Percentiles rank a stretch among this genome's conserved stretches.
Conservation (phyloP, 2,888 invertebrate genomes). For the Sacculina carcini region DNA sequence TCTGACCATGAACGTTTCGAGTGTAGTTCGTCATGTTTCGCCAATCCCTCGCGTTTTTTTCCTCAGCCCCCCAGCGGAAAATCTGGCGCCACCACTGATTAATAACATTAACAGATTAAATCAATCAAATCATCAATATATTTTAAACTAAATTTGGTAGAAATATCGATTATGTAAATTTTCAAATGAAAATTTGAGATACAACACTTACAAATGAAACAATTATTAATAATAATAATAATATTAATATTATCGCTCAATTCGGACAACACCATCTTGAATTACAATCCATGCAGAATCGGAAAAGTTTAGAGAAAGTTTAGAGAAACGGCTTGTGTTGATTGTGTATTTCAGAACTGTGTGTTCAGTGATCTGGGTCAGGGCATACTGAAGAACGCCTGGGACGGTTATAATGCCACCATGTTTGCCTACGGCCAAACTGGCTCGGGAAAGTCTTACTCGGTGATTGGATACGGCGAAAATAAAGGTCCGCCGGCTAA, state of each 20-base stretch:
- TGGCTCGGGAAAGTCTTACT: constrained; percentile 30
- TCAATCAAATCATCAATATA: too few species aligned
- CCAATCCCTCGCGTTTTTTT: too few species aligned
- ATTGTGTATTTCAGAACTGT: constrained; percentile 19
- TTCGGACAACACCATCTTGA: neutral
- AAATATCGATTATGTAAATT: too few species aligned
- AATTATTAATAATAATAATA: neutral
- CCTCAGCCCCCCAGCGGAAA: too few species aligned
- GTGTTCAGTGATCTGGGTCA: constrained; percentile 27
- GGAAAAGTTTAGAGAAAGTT: neutral
- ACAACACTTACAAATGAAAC: too few species aligned
- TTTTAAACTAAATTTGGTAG: too few species aligned
- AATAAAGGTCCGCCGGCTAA: constrained; percentile 25
- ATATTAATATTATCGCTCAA: neutral
- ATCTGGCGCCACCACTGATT: too few species aligned
- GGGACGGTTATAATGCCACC: constrained; percentile 29
- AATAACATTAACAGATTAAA: too few species aligned
- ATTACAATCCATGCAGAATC: neutral
- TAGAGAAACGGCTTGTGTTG: neutral
- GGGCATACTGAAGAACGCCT: constrained; percentile 27
- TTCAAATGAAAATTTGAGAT: too few species aligned
- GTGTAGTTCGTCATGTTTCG: too few species aligned
- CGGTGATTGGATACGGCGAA: constrained; percentile 27
- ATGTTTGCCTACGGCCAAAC: constrained; percentile 31
- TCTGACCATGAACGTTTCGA: too few species aligned